Conservation (phyloP, 1,140 invertebrate species). For the Heterodera schachtii region DNA sequence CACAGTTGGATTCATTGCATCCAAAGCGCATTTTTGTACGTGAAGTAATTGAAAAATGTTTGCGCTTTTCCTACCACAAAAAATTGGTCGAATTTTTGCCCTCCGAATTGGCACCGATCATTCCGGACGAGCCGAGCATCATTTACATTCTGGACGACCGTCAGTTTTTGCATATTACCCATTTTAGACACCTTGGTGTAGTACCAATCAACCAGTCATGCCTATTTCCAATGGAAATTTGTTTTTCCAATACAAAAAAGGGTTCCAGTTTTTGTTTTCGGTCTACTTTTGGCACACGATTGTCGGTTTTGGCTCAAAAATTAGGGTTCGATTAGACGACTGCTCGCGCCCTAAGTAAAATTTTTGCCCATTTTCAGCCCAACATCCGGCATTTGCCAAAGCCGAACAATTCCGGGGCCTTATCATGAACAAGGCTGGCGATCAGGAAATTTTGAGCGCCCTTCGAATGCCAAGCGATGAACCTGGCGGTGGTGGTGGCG, state of each 20-base stretch:
- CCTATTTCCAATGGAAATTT: too few relatives aligned
- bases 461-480: conserved; percentile 66
- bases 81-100: conserved; percentile 88
- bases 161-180: conserved; percentile 11
- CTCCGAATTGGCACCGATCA: conserved; percentile 79
- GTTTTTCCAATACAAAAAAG: too few relatives aligned
- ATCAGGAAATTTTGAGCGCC: conserved; percentile 86
- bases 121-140: conserved; percentile 74
- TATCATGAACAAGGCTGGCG: conserved; percentile 82
- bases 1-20: conserved; percentile 80
- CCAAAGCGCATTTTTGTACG: conserved; percentile 92
- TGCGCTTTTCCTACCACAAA: conserved; percentile 94
- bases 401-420: conserved; percentile 82
- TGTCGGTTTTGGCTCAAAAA: too few relatives aligned
- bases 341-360: too few relatives aligned
- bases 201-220: neutral
- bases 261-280: too few relatives aligned
- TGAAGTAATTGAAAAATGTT: conserved; percentile 85
- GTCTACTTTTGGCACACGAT: too few relatives aligned
- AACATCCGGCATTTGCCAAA: conserved; percentile 78
- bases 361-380: conserved; percentile 69
- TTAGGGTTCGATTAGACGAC: too few relatives aligned
- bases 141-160: conserved; percentile 69
- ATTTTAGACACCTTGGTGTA: neutral
- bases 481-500: neutral